Conservation (phyloP, 1,140 invertebrate genomes). For the Halyomorpha halys region DNA sequence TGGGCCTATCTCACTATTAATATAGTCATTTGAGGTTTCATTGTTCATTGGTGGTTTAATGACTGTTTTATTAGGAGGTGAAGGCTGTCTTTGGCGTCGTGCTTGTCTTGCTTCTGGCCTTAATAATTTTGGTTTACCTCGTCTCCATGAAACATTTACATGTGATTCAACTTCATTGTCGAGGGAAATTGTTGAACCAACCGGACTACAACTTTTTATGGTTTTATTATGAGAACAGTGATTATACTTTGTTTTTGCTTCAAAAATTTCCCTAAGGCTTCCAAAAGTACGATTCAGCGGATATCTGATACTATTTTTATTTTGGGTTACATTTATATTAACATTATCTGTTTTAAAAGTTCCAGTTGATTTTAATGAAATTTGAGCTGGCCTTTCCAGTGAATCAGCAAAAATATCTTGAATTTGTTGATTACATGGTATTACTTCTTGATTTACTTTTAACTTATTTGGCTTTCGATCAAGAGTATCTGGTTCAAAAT, state of each 20-base stretch:
- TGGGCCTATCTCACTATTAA: constrained; percentile 28
- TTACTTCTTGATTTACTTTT: constrained; percentile 37
- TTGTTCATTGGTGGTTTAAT: background rate
- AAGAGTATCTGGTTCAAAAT: constrained; percentile 71
- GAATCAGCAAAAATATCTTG: constrained; percentile 40
- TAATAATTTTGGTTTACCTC: constrained; percentile 26
- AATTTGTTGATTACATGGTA: constrained; percentile 31
- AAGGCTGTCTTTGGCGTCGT: constrained; percentile 46
- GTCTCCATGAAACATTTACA: constrained; percentile 23
- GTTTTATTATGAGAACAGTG: constrained; percentile 24
- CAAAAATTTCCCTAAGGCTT: constrained; percentile 60
- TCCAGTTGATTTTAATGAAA: constrained; percentile 44
- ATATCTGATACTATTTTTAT: constrained; percentile 31
- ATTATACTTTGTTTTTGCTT: constrained; percentile 38
- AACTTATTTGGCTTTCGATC: constrained; percentile 65
- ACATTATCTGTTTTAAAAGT: constrained; percentile 46
- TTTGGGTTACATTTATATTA: background rate
- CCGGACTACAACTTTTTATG: constrained; percentile 28
- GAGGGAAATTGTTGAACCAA: constrained; percentile 30
- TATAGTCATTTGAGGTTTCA: constrained; percentile 29
- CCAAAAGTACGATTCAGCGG: constrained; percentile 42
- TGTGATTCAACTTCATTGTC: constrained; percentile 30
- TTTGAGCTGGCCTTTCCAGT: constrained; percentile 46
- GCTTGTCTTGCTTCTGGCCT: constrained; percentile 33
- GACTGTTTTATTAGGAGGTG: constrained; percentile 24